Percentiles rank a stretch among this genome's conserved stretches.
Evolutionary conservation across 2,113 vertebrate species (phyloP).

Genomic region (Kobus ellipsiprymnus): DNA sequence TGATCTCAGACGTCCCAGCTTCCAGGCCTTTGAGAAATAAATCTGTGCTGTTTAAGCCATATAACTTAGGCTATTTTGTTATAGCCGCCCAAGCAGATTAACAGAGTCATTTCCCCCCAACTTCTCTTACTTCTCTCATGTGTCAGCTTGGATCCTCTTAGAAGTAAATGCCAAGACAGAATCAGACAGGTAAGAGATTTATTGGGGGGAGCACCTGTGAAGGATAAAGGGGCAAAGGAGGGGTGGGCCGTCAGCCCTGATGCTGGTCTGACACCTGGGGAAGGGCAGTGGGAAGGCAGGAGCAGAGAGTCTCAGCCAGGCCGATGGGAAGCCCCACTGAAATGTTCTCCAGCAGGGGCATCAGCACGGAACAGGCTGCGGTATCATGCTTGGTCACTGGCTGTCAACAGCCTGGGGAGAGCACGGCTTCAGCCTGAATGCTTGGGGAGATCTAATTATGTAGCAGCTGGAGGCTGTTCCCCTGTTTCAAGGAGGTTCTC

Average conservation of each 20-base stretch:
- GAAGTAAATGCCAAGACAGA: not conserved
- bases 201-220: not conserved
- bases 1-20: not conserved
- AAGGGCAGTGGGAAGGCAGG: not conserved
- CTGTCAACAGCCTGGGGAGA: not conserved
- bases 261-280: not conserved
- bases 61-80: not conserved
- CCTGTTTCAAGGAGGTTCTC: not conserved
- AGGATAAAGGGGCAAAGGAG: not conserved
- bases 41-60: not conserved
- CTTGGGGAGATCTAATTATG: not conserved
- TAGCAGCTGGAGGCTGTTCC: not conserved
- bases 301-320: not conserved
- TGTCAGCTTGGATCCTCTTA: not conserved
- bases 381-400: rapidly evolving
- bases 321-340: not conserved
- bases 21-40: not conserved
- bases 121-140: not conserved
- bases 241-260: rapidly evolving
- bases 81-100: not conserved
- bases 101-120: not conserved
- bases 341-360: no score
- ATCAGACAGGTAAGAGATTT: not conserved
- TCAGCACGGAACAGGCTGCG: rapidly evolving
- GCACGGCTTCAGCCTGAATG: not conserved